Base-by-base conservation (phyloP, 2,888 invertebrate genomes). In the Osedax fenrisi region DNA sequence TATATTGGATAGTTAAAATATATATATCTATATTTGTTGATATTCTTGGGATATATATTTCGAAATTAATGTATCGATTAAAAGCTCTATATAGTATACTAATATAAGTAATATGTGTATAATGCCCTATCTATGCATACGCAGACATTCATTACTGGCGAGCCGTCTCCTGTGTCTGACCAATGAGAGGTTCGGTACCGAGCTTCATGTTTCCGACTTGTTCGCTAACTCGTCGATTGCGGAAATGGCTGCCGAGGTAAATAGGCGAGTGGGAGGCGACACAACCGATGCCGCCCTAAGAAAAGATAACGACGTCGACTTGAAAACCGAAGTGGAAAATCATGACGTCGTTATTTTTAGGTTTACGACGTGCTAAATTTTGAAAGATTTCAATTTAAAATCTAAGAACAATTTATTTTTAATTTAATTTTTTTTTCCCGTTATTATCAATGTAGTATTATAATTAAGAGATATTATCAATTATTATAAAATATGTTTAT, bases 121-220 rank as follows among this genome's bases (percentile, higher is more conserved):
- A 10, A 41, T 10, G 41, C 41, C 41, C 41, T 10, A 17, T 41
- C 5, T 41, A 5, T 5, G 17, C 41, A 41, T n/a, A 41, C 17
- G 22, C 80, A 85, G 85, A 2, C 85, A 85, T 76, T 85, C 85
- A 2, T 80, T 85, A 21, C 78, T 84, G 71, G 85, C 85, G n/a
- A 81, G 84, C 61, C 81, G 83, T 75, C 80, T 85, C 22, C 79
- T 84, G 73, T 78, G 77, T 62, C 79, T 79, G 72, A 78, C 84
- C 3, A 78, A 78, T 22, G 79, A 80, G 5, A 78, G 79, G 73
- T 84, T 84, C 78, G 78, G 77, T 2, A 76, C 81, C 0, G 79
- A 80, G 62, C 72, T 85, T 74, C 78, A 81, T 22, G 84, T 85
- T 64, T 80, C 80, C 67, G 85, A 85, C 73, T 78, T 85, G 67